A percentile compares a stretch with the other conserved stretches of the same genome.
Evolutionary conservation across 2,113 vertebrate genomes (phyloP).

Genomic region (Donacobius atricapilla): DNA sequence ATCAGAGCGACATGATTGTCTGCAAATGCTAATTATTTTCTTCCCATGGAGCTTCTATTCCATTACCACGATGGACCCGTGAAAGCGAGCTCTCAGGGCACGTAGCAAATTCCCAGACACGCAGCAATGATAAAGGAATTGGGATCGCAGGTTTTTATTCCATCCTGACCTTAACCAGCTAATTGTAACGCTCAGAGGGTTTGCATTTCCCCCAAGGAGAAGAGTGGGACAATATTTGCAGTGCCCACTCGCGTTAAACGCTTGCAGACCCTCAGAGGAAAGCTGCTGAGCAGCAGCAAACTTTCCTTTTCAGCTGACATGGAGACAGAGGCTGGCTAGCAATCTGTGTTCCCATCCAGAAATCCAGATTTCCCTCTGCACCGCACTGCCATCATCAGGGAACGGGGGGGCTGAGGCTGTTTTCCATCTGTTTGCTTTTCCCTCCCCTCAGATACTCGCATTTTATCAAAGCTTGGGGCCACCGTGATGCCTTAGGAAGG

Average conservation of each 20-base stretch:
- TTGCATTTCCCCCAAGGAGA: neutral
- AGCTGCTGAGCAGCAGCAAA: neutral
- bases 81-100: neutral
- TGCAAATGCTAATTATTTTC: conserved; percentile 50
- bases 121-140: neutral
- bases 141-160: conserved; percentile 19
- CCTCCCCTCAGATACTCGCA: neutral
- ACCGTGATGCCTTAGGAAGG: neutral
- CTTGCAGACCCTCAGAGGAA: neutral
- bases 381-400: neutral
- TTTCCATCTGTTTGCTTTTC: neutral
- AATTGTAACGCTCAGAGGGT: neutral
- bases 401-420: neutral
- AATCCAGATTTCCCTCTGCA: neutral
- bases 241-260: neutral
- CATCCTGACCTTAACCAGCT: conserved; percentile 4
- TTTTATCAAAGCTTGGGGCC: neutral
- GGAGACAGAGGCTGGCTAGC: neutral
- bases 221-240: neutral
- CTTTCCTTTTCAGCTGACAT: neutral
- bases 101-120: neutral
- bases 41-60: conserved; percentile 24
- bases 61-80: neutral
- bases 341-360: neutral
- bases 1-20: conserved; percentile 30